A percentile compares a stretch with the other conserved stretches of the same genome.
phyloP scores from a whole-genome alignment of 2,113 vertebrate species.

The Oriolus oriolus region DNA sequence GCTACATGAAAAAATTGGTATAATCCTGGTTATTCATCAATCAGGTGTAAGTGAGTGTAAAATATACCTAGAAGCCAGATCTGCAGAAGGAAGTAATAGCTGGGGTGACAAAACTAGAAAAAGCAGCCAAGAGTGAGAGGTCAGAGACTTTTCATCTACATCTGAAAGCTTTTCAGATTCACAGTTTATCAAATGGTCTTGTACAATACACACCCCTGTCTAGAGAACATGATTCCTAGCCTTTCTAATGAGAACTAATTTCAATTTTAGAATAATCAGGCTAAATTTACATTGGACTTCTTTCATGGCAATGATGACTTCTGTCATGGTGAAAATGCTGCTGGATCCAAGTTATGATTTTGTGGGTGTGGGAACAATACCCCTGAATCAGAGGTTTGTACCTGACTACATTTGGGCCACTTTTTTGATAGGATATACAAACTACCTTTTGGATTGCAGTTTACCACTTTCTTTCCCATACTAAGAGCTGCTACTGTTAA shows the following conservation, averaged over 20 bases:
- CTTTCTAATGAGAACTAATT: not conserved
- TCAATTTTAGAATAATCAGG: not conserved
- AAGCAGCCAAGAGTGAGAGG: not conserved
- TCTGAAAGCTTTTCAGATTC: not conserved
- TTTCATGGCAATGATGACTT: not conserved
- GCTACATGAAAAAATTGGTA: not conserved
- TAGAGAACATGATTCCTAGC: not conserved
- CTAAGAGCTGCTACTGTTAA: not conserved
- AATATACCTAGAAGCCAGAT: not conserved
- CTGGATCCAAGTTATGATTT: not conserved
- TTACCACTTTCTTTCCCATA: accelerated
- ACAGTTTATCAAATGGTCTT: not conserved
- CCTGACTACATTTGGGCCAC: not conserved
- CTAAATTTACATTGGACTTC: not conserved
- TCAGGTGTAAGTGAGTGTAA: not conserved
- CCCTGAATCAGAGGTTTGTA: not conserved
- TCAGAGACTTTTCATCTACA: not conserved
- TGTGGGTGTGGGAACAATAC: accelerated
- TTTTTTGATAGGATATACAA: not conserved
- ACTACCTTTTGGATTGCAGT: not conserved
- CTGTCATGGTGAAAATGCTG: not conserved
- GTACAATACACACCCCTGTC: not conserved
- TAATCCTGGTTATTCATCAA: not conserved
- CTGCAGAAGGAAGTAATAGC: not conserved
- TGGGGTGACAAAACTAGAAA: not conserved